A percentile compares a stretch with the other conserved stretches of the same genome.
Conservation (phyloP, 2,797 vertebrate species). For the Trachurus trachurus region DNA sequence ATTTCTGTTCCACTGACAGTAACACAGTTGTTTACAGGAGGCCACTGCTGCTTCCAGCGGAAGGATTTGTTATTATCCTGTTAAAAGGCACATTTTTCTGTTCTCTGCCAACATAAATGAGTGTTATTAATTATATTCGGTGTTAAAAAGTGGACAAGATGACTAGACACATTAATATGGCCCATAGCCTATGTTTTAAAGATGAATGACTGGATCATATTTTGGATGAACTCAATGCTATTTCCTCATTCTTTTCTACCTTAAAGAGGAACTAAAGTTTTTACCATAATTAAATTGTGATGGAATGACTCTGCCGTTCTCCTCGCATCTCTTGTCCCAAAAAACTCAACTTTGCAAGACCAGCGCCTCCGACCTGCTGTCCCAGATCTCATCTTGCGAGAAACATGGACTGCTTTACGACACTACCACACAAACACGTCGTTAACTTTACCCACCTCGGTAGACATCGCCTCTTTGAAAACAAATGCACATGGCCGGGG, state of each 20-base stretch:
- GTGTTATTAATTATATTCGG: not conserved
- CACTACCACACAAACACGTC: too few species aligned
- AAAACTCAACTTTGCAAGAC: too few species aligned
- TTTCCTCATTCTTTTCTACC: not conserved
- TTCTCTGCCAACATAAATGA: not conserved
- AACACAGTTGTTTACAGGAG: constrained; percentile 26
- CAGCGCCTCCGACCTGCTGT: too few species aligned
- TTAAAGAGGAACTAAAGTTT: too few species aligned
- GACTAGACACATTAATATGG: not conserved
- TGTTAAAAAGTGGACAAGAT: not conserved
- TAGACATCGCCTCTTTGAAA: too few species aligned
- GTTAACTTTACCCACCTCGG: too few species aligned
- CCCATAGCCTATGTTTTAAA: not conserved
- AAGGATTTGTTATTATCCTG: constrained; percentile 11
- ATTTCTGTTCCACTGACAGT: constrained; percentile 22
- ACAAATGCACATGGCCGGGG: too few species aligned
- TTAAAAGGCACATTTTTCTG: not conserved
- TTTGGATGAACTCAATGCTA: not conserved
- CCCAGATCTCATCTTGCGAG: too few species aligned
- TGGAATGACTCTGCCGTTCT: too few species aligned
- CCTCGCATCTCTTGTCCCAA: too few species aligned
- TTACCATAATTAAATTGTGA: too few species aligned
- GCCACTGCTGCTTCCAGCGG: constrained; percentile 5
- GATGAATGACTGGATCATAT: not conserved
- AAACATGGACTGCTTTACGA: too few species aligned